phyloP scores from a whole-genome alignment of 2,888 invertebrate species.

The Hanleya hanleyi region DNA sequence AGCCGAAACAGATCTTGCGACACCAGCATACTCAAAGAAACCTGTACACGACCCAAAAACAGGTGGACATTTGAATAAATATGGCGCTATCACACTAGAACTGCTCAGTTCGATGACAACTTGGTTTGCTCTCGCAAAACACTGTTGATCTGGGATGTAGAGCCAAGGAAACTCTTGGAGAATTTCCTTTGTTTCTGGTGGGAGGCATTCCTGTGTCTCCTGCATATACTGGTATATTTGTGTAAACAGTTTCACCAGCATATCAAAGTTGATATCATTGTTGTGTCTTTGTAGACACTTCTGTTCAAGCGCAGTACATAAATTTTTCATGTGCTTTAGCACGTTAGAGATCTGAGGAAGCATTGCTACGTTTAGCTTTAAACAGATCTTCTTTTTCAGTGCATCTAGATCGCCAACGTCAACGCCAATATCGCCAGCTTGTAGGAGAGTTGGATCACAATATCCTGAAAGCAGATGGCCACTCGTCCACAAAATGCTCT shows the following conservation, averaged over 20 bases:
- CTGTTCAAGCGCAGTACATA: too few species aligned
- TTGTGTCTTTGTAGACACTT: not conserved
- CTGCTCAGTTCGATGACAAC: slow-evolving; percentile 38
- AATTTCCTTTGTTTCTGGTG: not conserved
- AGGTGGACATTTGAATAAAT: slow-evolving; percentile 43
- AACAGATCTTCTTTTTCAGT: too few species aligned
- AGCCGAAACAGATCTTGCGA: slow-evolving; percentile 31
- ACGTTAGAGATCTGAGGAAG: not conserved
- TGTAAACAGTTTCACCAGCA: not conserved
- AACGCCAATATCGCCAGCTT: too few species aligned
- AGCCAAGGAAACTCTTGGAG: slow-evolving; percentile 12
- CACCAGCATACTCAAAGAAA: slow-evolving; percentile 47
- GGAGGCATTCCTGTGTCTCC: not conserved
- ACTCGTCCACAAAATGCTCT: too few species aligned
- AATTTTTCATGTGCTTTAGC: not conserved
- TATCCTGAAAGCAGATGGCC: too few species aligned
- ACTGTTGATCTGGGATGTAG: slow-evolving; percentile 21
- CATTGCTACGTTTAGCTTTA: too few species aligned
- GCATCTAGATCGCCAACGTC: too few species aligned
- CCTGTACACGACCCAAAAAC: slow-evolving; percentile 38
- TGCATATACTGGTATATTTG: slow-evolving; percentile 11
- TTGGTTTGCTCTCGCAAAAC: slow-evolving; percentile 33
- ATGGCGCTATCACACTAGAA: slow-evolving; percentile 44
- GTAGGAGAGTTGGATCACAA: too few species aligned
- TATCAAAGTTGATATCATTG: not conserved